phyloP scores from a whole-genome alignment of 2,888 invertebrate species.

The Microplitis deprimator region DNA sequence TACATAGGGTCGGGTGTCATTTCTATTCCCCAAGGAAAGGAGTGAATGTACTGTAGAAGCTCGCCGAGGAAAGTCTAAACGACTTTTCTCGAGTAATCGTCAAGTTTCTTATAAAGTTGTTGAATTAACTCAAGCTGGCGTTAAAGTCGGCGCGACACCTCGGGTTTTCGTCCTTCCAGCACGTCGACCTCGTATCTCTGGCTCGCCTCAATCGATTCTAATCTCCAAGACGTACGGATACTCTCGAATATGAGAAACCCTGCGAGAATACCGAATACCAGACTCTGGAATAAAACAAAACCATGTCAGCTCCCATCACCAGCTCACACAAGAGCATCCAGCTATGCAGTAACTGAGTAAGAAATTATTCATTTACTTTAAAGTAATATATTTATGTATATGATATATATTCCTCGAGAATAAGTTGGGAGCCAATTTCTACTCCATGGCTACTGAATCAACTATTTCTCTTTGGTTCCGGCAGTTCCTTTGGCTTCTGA shows the following conservation, averaged over 20 bases:
- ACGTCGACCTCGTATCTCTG: constrained; percentile 44
- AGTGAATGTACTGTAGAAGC: constrained; percentile 14
- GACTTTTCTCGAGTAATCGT: constrained; percentile 45
- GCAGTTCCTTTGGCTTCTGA: not conserved
- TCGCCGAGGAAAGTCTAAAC: constrained; percentile 11
- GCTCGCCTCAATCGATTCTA: constrained; percentile 43
- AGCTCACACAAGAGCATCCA: constrained; percentile 2
- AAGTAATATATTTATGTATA: not conserved
- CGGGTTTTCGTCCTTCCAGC: constrained; percentile 47
- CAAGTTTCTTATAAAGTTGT: constrained; percentile 47
- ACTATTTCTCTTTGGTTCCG: not conserved
- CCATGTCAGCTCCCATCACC: not conserved
- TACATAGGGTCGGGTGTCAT: constrained; percentile 8
- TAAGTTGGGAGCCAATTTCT: constrained; percentile 53
- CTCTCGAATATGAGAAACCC: constrained; percentile 48
- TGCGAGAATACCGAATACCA: constrained; percentile 52
- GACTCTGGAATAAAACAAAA: constrained; percentile 41
- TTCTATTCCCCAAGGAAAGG: not conserved
- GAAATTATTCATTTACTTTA: constrained; percentile 1
- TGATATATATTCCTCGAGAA: constrained; percentile 54
- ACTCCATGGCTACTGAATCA: constrained; percentile 19
- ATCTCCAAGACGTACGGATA: constrained; percentile 45
- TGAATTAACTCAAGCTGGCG: constrained; percentile 50
- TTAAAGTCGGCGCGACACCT: constrained; percentile 47
- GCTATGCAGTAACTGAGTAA: not conserved